Base-by-base conservation (phyloP, 1,140 invertebrate species). In the Littorina saxatilis region DNA sequence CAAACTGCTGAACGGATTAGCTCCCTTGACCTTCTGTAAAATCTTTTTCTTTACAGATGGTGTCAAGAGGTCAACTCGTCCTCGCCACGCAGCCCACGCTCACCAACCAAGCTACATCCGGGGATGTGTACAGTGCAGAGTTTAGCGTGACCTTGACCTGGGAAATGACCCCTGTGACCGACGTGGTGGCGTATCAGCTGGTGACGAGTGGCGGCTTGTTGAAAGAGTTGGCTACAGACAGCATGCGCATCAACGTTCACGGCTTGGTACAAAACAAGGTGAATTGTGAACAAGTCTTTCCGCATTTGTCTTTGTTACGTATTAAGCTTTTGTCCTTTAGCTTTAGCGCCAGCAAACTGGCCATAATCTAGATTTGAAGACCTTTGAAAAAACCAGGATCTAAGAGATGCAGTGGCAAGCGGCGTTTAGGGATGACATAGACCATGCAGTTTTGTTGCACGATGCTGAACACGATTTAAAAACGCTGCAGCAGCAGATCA, bases 81-180 rank as follows among this genome's bases (percentile, higher is more conserved):
- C 29, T 32, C 29, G 37, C 58, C 32, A 9, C 63, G 1, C 37
- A 4, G 35, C 75, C 75, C 0, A 29, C 74, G 23, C 75, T 78
- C 17, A 63, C 75, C 37, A 39, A 63, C 55, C 7, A 3, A 20
- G 32, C 37, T 20, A 63, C 52, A 29, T 7, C 55, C 39, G 75
- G 55, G 9, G 55, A 78, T 29, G 52, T 39, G 37, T 58, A 78
- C 75, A 43, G 50, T 13, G 75, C 75, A 55, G 35, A 78, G 35
- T 78, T 78, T 39, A 27, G 5, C 32, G 32, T 78, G 58, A 55
- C 29, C 29, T 40, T 78, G 75, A 63, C 75, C 35, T 66, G 58
- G 55, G 58, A 43, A 35, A 78, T 78, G 75, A 61, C 75, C 27
- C 75, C 75, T 17, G 75, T 78, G 52, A 40, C 75, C 1, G 75